phyloP scores from a whole-genome alignment of 2,113 vertebrate genomes.

The Tachycineta bicolor region DNA sequence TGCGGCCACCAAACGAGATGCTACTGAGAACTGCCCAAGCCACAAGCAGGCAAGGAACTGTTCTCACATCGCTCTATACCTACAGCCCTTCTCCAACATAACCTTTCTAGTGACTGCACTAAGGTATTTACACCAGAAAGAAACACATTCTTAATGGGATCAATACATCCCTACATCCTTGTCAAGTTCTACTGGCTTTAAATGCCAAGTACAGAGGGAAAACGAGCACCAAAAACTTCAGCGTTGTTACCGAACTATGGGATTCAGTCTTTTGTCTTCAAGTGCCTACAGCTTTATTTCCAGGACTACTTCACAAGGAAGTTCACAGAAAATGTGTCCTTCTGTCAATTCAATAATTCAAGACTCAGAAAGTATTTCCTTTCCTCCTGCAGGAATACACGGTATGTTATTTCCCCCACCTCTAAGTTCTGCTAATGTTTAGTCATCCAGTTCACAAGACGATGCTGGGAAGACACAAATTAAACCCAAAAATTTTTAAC shows the following conservation, averaged over 20 bases:
- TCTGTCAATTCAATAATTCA: background rate
- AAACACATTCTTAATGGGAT: background rate
- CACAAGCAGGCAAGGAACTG: background rate
- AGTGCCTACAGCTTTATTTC: background rate
- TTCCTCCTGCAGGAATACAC: background rate
- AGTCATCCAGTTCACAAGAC: background rate
- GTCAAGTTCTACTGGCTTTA: background rate
- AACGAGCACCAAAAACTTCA: background rate
- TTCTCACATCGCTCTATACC: background rate
- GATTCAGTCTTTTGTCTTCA: background rate
- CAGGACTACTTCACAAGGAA: background rate
- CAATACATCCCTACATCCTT: background rate
- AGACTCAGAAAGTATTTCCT: background rate
- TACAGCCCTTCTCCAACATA: background rate
- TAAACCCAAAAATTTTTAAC: background rate
- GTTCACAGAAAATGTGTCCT: background rate
- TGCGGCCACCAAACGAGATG: background rate
- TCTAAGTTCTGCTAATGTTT: background rate
- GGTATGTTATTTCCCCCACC: background rate
- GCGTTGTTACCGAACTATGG: background rate
- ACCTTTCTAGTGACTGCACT: background rate
- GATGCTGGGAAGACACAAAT: background rate
- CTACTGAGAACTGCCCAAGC: background rate
- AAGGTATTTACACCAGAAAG: background rate
- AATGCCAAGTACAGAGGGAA: background rate